Base-by-base conservation (phyloP, 2,113 vertebrate species). In the Chelonoidis abingdonii region DNA sequence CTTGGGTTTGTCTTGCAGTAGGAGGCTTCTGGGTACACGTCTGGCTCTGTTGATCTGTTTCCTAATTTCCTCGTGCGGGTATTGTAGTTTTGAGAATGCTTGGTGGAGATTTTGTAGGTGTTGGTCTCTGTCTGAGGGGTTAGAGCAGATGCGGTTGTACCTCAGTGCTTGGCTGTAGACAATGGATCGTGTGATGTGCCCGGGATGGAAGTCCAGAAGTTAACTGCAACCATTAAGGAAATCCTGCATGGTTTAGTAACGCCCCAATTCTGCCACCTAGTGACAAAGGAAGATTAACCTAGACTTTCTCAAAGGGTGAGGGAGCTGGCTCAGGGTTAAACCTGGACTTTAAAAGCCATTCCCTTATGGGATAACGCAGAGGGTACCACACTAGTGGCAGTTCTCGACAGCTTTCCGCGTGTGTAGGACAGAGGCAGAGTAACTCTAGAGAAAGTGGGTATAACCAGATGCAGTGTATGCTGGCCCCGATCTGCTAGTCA, bases 231-330 rank as follows among this genome's bases (percentile, higher is more conserved):
- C 41, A 27, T 1, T 10, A 10, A 80, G 24, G 16, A 53, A 41
- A 93, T 14, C 62, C n/a, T 41, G 75, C 17, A 13, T 13, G 82
- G 85, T 95, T 98, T 98, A 95, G 89, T 96, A 98, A 98, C 44
- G 69, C 76, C 2, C 76, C 2, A 86, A 94, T 94, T 96, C 97
- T 98, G 98, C 98, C 98, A 98, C 94, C 98, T 98, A 98, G 97
- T 97, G 98, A 97, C 97, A 82, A 95, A 41, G 56, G 8, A 94
- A 94, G 89, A 95, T 94, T 86, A 95, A 93, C 83, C 84, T 87
- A 79, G 2, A 38, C 54, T 38, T 83, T 87, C 50, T 3, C 35
- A 62, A 31, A 0, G 8, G 17, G 49, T 16, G 56, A n/a, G 9
- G 16, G 52, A 49, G n/a, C 19, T 4, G n/a, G 41, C 24, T 90